Evolutionary conservation across 2,797 vertebrate species (phyloP).

Genomic region (Taenioides sp.): DNA sequence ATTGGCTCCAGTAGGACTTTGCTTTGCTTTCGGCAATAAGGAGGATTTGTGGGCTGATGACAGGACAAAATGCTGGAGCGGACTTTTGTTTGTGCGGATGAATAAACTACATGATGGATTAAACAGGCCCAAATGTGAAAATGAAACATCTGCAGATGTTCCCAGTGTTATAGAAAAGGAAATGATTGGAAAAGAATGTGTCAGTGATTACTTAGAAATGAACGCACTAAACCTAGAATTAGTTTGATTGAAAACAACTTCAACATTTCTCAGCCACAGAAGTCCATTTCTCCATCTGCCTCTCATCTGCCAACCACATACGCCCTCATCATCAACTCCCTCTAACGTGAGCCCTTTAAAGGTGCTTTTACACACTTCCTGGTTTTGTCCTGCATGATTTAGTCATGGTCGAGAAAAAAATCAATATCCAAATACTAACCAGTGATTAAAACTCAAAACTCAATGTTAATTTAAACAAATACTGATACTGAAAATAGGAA

Average conservation of each 20-base stretch:
- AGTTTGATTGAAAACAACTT: constrained; percentile 18
- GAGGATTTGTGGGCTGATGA: constrained; percentile 33
- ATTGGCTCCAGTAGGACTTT: constrained; percentile 29
- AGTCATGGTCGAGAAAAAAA: no score
- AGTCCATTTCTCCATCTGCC: constrained; percentile 28
- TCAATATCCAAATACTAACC: no score
- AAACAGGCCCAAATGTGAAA: constrained; percentile 22
- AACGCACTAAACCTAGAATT: neutral
- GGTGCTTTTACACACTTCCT: no score
- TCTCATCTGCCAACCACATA: constrained; percentile 23
- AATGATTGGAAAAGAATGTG: no score
- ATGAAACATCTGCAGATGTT: constrained; percentile 37
- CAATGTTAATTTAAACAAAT: no score
- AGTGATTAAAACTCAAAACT: no score
- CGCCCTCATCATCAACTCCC: neutral
- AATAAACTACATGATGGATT: constrained; percentile 18
- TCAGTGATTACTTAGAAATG: neutral
- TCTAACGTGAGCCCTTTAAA: no score
- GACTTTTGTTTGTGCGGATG: constrained; percentile 38
- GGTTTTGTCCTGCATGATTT: no score
- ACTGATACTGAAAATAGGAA: no score
- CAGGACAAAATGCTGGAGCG: constrained; percentile 39
- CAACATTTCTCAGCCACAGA: constrained; percentile 37
- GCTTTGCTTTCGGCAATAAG: neutral
- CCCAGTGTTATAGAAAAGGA: neutral